phyloP scores from a whole-genome alignment of 2,888 invertebrate species.

The Chrysolina haemoptera region DNA sequence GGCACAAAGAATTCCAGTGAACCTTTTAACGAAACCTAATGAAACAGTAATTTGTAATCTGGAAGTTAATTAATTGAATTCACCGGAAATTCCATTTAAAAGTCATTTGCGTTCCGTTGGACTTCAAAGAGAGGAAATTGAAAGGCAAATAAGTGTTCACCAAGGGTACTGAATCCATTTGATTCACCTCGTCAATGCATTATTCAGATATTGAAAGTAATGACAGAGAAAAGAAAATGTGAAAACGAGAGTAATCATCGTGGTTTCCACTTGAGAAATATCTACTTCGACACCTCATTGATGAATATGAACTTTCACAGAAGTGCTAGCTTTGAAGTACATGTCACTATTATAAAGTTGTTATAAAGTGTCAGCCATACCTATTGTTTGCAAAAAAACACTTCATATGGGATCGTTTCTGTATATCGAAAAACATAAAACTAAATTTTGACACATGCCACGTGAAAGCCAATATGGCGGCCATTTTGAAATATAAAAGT shows the following conservation, averaged over 20 bases:
- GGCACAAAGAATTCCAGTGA: neutral
- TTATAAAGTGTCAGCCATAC: no score
- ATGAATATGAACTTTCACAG: no score
- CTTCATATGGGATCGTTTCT: no score
- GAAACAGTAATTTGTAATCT: neutral
- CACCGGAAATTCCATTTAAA: slow-evolving; percentile 23
- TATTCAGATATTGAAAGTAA: neutral
- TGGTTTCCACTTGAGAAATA: no score
- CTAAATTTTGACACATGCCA: no score
- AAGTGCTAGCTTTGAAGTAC: no score
- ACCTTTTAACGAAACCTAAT: slow-evolving; percentile 9
- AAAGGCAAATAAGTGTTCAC: slow-evolving; percentile 22
- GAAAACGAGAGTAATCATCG: neutral
- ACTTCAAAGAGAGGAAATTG: slow-evolving; percentile 28
- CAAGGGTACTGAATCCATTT: neutral
- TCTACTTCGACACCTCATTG: no score
- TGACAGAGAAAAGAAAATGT: neutral
- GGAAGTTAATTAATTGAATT: slow-evolving; percentile 22
- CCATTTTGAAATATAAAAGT: no score
- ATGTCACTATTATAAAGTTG: no score
- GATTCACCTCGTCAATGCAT: neutral
- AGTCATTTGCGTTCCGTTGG: slow-evolving; percentile 20
- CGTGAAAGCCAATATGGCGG: no score
- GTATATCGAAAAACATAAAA: no score
- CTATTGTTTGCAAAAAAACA: no score